Percentiles rank a stretch among this genome's conserved stretches.
Evolutionary conservation across 2,888 invertebrate genomes (phyloP).

Genomic region (Matsumyia berberina): DNA sequence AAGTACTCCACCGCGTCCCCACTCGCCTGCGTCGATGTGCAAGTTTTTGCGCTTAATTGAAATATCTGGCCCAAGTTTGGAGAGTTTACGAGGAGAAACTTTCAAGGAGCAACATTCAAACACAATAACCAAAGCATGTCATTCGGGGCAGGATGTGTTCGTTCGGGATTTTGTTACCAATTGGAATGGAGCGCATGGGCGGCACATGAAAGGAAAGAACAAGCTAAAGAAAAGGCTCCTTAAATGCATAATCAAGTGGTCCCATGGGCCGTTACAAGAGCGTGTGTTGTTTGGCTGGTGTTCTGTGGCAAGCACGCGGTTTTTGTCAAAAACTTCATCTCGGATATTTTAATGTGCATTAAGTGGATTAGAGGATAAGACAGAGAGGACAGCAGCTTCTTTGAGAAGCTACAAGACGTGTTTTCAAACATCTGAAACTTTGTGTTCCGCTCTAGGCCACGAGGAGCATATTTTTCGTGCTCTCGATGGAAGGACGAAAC

Average conservation of each 20-base stretch:
- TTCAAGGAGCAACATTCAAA: slow-evolving; percentile 75
- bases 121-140: slow-evolving; percentile 65
- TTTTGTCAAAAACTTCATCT: slow-evolving; percentile 53
- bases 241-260: slow-evolving; percentile 56
- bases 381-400: slow-evolving; percentile 21
- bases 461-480: slow-evolving; percentile 26
- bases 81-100: slow-evolving; percentile 68
- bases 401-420: slow-evolving; percentile 19
- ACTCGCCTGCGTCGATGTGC: slow-evolving; percentile 24
- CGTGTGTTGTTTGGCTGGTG: slow-evolving; percentile 9
- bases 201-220: neutral
- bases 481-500: slow-evolving; percentile 12
- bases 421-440: slow-evolving; percentile 40
- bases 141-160: slow-evolving; percentile 2
- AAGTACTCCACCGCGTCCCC: slow-evolving; percentile 34
- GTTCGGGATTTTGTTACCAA: slow-evolving; percentile 15
- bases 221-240: slow-evolving; percentile 9
- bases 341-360: slow-evolving; percentile 67
- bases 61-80: slow-evolving; percentile 73
- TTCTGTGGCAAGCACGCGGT: slow-evolving; percentile 20
- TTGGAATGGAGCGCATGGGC: slow-evolving; percentile 6
- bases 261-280: slow-evolving; percentile 18
- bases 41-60: slow-evolving; percentile 73
- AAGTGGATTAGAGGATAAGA: slow-evolving; percentile 60
- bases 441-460: slow-evolving; percentile 31